Conservation (phyloP, 1,140 invertebrate genomes). For the Halictus rubicundus region DNA sequence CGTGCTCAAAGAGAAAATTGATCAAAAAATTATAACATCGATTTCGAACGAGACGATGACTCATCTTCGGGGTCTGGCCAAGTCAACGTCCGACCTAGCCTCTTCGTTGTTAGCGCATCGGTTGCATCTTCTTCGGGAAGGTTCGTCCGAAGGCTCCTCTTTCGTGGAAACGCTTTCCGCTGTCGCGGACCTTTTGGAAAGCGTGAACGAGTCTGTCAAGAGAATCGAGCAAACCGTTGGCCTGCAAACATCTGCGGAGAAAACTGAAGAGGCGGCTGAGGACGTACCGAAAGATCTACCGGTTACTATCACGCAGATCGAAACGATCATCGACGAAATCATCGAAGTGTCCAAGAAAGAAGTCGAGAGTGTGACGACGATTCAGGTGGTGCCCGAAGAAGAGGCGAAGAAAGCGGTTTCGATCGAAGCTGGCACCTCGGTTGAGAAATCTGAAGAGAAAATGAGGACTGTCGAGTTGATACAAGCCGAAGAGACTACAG, state of each 20-base stretch:
- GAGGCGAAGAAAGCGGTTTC: background rate
- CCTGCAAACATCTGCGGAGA: background rate
- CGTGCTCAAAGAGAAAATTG: conserved; percentile 53
- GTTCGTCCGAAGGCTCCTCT: conserved; percentile 63
- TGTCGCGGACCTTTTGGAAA: conserved; percentile 66
- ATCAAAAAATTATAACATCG: background rate
- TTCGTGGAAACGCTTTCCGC: conserved; percentile 72
- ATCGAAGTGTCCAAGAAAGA: conserved; percentile 72
- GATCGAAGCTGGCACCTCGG: too few relatives aligned
- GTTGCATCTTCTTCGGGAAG: conserved; percentile 57
- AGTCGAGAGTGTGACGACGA: conserved; percentile 64
- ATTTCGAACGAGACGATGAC: conserved; percentile 34
- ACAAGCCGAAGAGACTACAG: background rate
- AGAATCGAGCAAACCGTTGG: background rate
- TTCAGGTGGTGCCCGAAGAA: conserved; percentile 43
- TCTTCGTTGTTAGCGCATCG: conserved; percentile 57
- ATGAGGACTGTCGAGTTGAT: too few relatives aligned
- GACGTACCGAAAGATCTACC: background rate
- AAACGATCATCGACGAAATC: conserved; percentile 70
- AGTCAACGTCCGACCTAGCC: conserved; percentile 61
- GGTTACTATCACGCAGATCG: conserved; percentile 37
- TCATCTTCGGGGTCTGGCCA: conserved; percentile 59
- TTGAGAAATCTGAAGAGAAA: too few relatives aligned
- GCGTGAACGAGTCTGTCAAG: conserved; percentile 60
- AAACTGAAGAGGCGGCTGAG: background rate